These are phyloP conservation scores for Bugula neritina DNA, from an alignment of 2,888 invertebrate species.

Conservation along the genomic window DNA sequence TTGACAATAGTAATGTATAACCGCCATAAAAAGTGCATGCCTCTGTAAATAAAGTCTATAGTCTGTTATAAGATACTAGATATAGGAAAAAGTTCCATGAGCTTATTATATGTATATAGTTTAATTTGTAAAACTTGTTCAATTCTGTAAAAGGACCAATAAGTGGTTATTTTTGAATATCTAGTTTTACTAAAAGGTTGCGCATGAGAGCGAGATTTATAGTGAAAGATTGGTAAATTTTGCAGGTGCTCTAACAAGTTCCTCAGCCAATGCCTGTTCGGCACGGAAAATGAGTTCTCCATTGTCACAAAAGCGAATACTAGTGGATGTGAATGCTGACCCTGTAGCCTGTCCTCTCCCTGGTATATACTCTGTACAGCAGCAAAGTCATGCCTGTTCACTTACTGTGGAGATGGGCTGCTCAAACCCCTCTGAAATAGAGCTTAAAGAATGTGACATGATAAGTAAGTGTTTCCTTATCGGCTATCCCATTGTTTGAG, in stretches of 20 bases:
- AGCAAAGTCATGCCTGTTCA: not conserved
- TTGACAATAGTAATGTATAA: not conserved
- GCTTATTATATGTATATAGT: no score
- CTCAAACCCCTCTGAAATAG: not conserved
- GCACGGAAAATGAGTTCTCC: not conserved
- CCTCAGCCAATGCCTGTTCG: constrained; percentile 5
- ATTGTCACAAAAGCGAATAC: not conserved
- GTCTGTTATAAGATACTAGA: no score
- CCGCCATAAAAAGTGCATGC: not conserved
- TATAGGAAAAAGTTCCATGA: no score
- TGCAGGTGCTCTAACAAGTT: not conserved
- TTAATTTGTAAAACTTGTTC: no score
- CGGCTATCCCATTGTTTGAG: no score
- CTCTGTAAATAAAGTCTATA: no score
- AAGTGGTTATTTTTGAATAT: no score
- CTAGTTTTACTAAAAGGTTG: no score
- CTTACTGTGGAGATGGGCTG: not conserved
- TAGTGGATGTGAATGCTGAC: not conserved
- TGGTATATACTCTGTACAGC: not conserved
- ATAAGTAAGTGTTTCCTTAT: not conserved
- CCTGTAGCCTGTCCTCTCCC: not conserved
- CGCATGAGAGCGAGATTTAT: no score
- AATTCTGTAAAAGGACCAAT: no score
- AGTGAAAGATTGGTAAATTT: no score
- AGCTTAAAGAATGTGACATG: not conserved